Percentiles rank a stretch among this genome's conserved stretches.
Evolutionary conservation across 2,888 invertebrate genomes (phyloP).

Genomic region (Xanthorhoe designata): DNA sequence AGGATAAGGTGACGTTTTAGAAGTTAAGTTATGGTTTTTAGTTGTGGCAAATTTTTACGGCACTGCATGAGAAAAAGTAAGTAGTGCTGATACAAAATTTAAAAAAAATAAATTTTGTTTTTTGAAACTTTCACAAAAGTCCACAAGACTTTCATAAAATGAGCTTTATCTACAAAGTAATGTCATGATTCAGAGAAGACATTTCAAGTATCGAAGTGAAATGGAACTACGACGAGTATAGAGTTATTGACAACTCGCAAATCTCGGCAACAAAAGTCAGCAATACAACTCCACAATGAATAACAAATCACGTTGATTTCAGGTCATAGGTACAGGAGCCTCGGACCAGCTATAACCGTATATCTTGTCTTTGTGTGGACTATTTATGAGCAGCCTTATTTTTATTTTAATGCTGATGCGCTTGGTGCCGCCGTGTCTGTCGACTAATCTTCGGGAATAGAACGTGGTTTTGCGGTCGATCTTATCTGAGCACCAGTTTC

Average conservation of each 20-base stretch:
- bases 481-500: background rate
- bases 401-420: slow-evolving; percentile 86
- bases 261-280: slow-evolving; percentile 9
- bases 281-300: slow-evolving; percentile 22
- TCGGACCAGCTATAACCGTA: slow-evolving; percentile 77
- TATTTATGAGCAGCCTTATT: slow-evolving; percentile 83
- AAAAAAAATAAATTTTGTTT: no score
- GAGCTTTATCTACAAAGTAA: no score
- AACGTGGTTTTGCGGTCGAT: slow-evolving; percentile 26
- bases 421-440: slow-evolving; percentile 80
- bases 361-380: slow-evolving; percentile 81
- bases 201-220: background rate
- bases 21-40: background rate
- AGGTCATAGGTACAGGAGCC: slow-evolving; percentile 46
- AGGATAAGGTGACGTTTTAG: slow-evolving; percentile 34
- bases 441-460: slow-evolving; percentile 54
- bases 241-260: slow-evolving; percentile 21
- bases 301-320: slow-evolving; percentile 41
- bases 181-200: background rate
- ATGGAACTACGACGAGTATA: background rate
- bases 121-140: no score
- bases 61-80: background rate
- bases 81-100: background rate
- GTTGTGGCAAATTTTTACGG: background rate
- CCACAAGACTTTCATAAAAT: no score